Base-by-base conservation (phyloP, 2,113 vertebrate genomes). In the Erinaceus europaeus region DNA sequence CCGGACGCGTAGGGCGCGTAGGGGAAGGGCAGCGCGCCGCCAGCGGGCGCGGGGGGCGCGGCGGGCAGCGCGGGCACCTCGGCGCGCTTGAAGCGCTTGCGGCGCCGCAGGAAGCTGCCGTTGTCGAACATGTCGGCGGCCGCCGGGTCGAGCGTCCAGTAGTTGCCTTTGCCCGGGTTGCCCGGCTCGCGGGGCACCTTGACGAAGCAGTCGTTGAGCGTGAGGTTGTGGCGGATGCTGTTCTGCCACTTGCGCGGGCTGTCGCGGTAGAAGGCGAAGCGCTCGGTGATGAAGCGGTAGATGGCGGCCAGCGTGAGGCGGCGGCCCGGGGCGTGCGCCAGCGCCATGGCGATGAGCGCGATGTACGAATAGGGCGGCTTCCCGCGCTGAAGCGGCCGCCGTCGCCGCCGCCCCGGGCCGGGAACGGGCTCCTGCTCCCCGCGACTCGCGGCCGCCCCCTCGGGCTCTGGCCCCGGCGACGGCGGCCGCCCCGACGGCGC, bases 351-450 rank as follows among this genome's bases (percentile, higher is more conserved):
- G 85, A 99, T 99, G 78, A 99, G 98, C 5, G 99, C 99, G 93
- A 99, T 99, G 97, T 99, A 99, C 55, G 98, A 98, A 96, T 99
- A 99, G 1, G 99, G 99, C 6, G 99, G 99, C 48, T 99, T 99
- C 21, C 98, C 99, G 50, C 99, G 96, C 95, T 98, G 98, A 81
- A 99, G 98, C 27, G 99, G 98, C 84, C 99, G 97, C 95, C 99
- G 99, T 92, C 99, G 98, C 27, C 99, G 97, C 62, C 98, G 98
- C 57, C 98, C 98, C 2, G 97, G 91, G 55, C 92, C 90, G 25
- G 97, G 93, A 91, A 38, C 86, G 40, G 64, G 95, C 94, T 50
- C 97, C 96, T 95, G 1, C 79, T 27, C 96, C 96, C 59, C 95
- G 92, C 27, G 97, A 97, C 95, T 98, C 95, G 64, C 38, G 4